Percentiles rank a stretch among this genome's conserved stretches.
Conservation (phyloP, 2,888 invertebrate species). For the Eudasyphora cyanicolor region DNA sequence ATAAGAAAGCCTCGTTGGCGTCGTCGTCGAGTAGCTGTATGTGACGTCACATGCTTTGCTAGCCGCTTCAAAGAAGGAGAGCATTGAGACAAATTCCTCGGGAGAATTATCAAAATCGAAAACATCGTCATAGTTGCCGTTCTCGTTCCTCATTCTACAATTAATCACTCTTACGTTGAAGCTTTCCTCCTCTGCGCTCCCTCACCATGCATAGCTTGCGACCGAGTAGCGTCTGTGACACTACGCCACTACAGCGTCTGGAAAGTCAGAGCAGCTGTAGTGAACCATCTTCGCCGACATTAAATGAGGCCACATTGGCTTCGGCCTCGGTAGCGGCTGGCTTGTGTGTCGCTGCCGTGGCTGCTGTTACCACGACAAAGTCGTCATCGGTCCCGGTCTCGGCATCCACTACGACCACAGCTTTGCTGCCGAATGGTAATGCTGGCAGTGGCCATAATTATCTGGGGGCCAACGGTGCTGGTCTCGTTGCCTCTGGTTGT, state of each 20-base stretch:
- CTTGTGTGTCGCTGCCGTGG: background rate
- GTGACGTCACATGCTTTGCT: background rate
- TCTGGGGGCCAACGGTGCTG: slow-evolving; percentile 59
- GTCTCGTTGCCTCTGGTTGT: slow-evolving; percentile 52
- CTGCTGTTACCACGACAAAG: background rate
- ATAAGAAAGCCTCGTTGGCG: background rate
- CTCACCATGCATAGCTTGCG: slow-evolving; percentile 68
- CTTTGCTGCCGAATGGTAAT: background rate
- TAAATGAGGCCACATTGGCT: slow-evolving; percentile 66
- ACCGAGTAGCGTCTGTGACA: slow-evolving; percentile 74
- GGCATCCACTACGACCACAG: background rate
- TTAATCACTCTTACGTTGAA: too few species aligned
- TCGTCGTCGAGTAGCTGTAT: too few species aligned
- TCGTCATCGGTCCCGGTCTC: background rate
- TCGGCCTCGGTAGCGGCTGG: slow-evolving; percentile 33
- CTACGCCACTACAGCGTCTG: slow-evolving; percentile 74
- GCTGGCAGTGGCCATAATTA: slow-evolving; percentile 49
- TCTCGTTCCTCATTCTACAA: background rate
- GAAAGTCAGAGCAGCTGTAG: slow-evolving; percentile 75
- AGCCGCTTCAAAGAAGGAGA: background rate
- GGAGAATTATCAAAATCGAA: background rate
- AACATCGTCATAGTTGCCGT: background rate
- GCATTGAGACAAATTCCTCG: background rate
- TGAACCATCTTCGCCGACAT: slow-evolving; percentile 74
- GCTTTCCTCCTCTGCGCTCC: slow-evolving; percentile 25